Evolutionary conservation across 2,888 invertebrate species (phyloP).

Genomic region (Morpho helenor): DNA sequence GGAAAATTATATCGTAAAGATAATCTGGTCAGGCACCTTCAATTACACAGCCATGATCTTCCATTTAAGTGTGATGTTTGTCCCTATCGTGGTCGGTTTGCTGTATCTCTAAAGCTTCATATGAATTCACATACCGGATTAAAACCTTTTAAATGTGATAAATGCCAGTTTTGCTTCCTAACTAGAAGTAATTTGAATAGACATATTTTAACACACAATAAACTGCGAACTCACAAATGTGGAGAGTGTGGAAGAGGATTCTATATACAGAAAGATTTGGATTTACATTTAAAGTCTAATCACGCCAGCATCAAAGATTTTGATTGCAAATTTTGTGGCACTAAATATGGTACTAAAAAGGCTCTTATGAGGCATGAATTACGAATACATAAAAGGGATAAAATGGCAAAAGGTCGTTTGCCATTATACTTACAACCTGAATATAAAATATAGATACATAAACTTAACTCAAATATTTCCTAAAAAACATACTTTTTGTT

Average conservation of each 20-base stretch:
- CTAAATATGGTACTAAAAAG: conserved; percentile 53
- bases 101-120: conserved; percentile 51
- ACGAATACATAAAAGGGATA: conserved; percentile 53
- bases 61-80: conserved; percentile 51
- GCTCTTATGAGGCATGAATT: conserved; percentile 56
- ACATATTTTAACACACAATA: conserved; percentile 51
- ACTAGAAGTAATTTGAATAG: conserved; percentile 56
- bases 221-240: conserved; percentile 47
- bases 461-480: no score
- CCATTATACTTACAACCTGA: conserved; percentile 53
- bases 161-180: conserved; percentile 46
- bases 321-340: conserved; percentile 47
- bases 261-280: conserved; percentile 46
- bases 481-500: no score
- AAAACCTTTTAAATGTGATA: conserved; percentile 53
- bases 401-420: conserved; percentile 48
- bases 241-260: conserved; percentile 49
- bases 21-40: conserved; percentile 48
- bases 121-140: conserved; percentile 51
- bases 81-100: conserved; percentile 50
- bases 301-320: conserved; percentile 47
- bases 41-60: conserved; percentile 42
- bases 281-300: conserved; percentile 48
- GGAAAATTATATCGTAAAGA: conserved; percentile 54
- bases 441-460: conserved; percentile 1